These are phyloP conservation scores for Ictalurus furcatus DNA, from an alignment of 2,113 vertebrate species.

Conservation along the genomic window DNA sequence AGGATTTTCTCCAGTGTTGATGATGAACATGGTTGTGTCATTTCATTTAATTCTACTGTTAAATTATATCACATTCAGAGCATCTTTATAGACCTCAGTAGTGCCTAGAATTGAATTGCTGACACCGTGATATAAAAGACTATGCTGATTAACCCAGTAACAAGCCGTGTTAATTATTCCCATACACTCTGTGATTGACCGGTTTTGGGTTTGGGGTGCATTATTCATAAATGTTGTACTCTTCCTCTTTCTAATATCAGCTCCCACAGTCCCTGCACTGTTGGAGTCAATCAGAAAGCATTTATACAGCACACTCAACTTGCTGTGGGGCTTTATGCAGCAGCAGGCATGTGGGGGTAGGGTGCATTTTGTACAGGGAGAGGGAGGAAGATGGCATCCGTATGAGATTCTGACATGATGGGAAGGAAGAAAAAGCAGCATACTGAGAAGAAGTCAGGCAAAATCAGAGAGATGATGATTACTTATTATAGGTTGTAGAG, in stretches of 20 bases:
- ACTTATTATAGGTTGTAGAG: slow-evolving; percentile 1
- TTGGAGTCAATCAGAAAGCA: slow-evolving; percentile 48
- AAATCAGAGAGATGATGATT: slow-evolving; percentile 5
- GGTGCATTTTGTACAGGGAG: slow-evolving; percentile 12
- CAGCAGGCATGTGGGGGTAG: slow-evolving; percentile 36
- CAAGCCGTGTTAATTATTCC: slow-evolving; percentile 7
- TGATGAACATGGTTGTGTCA: not conserved
- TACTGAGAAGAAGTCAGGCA: not conserved
- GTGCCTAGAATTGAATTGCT: slow-evolving; percentile 8
- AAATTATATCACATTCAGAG: not conserved
- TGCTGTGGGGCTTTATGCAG: slow-evolving; percentile 33
- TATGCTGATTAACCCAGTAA: not conserved
- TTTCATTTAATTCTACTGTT: not conserved
- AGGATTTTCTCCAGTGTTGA: not conserved
- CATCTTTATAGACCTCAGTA: not conserved
- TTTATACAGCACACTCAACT: slow-evolving; percentile 37
- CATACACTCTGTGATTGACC: slow-evolving; percentile 34
- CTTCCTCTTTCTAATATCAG: slow-evolving; percentile 24
- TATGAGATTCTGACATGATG: slow-evolving; percentile 23
- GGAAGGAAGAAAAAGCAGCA: slow-evolving; percentile 7
- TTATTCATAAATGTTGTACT: slow-evolving; percentile 39
- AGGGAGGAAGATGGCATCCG: slow-evolving; percentile 15
- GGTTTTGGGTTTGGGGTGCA: slow-evolving; percentile 35
- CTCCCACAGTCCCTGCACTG: slow-evolving; percentile 41
- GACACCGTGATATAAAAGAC: not conserved